Evolutionary conservation across 2,888 invertebrate species (phyloP).

Genomic region (Campaea margaritaria): DNA sequence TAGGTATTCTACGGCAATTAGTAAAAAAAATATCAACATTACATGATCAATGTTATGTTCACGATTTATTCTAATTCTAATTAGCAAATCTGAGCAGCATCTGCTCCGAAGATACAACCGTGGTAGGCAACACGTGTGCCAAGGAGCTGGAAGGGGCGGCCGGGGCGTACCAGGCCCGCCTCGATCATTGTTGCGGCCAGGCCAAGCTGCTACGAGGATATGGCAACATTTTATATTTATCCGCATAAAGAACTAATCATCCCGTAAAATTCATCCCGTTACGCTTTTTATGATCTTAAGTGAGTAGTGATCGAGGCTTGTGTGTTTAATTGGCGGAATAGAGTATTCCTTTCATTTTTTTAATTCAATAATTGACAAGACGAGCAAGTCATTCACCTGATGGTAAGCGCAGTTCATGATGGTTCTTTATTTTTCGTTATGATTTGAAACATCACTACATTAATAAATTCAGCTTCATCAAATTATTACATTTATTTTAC

Average conservation of each 20-base stretch:
- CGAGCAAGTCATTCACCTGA: no score
- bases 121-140: slow-evolving; percentile 44
- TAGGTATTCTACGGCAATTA: no score
- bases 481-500: no score
- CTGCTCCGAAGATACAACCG: slow-evolving; percentile 10
- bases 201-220: slow-evolving; percentile 21
- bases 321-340: slow-evolving; percentile 18
- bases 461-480: no score
- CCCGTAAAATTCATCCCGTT: slow-evolving; percentile 48
- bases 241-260: slow-evolving; percentile 18
- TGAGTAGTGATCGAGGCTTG: slow-evolving; percentile 2
- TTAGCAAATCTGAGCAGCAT: slow-evolving; percentile 9
- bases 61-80: neutral
- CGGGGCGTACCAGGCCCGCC: slow-evolving; percentile 68
- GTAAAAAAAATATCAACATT: no score
- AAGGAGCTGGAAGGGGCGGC: slow-evolving; percentile 61
- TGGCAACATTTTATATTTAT: slow-evolving; percentile 35
- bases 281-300: slow-evolving; percentile 45
- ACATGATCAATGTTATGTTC: no score
- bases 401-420: no score
- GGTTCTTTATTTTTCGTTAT: no score
- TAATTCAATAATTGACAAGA: no score
- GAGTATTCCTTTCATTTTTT: slow-evolving; percentile 4
- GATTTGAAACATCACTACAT: no score
- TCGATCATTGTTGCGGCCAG: slow-evolving; percentile 55